phyloP scores from a whole-genome alignment of 2,888 invertebrate species.

The Strigamia maritima region DNA sequence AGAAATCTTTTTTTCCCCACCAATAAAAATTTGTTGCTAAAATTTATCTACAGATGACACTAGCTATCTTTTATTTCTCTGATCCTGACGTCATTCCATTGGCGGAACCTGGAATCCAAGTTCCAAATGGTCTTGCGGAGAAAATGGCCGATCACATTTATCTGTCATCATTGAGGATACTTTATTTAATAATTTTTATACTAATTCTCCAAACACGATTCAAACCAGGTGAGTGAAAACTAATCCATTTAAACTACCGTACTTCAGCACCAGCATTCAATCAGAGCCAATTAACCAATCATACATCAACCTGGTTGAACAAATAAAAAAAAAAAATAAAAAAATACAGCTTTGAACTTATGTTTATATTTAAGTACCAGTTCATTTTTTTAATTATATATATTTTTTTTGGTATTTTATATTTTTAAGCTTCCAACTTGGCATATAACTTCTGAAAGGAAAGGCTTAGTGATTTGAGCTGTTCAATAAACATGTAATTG shows the following conservation, averaged over 20 bases:
- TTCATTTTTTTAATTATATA: no score
- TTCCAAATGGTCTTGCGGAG: slow-evolving; percentile 1
- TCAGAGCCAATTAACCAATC: no score
- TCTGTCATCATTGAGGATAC: not conserved
- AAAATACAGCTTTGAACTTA: not conserved
- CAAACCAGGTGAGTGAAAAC: not conserved
- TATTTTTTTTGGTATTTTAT: not conserved
- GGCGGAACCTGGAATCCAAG: not conserved
- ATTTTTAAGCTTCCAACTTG: not conserved
- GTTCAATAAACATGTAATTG: not conserved
- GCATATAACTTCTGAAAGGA: not conserved
- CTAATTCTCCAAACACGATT: not conserved
- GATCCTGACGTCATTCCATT: no score
- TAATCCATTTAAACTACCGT: not conserved
- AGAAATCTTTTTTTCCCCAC: no score
- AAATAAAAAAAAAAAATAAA: not conserved
- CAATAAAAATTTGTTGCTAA: no score
- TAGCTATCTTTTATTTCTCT: no score
- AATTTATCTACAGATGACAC: no score
- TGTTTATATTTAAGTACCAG: not conserved
- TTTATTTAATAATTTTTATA: not conserved
- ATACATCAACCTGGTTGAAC: not conserved
- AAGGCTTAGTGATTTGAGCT: not conserved
- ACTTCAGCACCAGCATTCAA: no score
- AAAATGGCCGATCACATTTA: not conserved